Percentiles rank a stretch among this genome's conserved stretches.
These are phyloP conservation scores for Petrocephalus sullivani DNA, from an alignment of 2,797 vertebrate species.

Conservation along the genomic window DNA sequence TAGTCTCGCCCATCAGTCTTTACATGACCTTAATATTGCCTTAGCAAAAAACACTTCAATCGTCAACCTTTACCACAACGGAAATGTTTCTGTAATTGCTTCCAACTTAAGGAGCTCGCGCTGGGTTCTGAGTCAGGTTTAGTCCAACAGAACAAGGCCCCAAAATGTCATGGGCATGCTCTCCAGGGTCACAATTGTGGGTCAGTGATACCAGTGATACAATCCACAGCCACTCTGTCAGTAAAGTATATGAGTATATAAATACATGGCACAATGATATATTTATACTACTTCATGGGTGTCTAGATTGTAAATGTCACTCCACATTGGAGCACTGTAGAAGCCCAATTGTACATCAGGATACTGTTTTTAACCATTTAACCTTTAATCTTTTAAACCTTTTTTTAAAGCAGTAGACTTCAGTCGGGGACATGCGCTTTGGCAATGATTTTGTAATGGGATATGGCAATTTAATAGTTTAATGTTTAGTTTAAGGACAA, in stretches of 20 bases:
- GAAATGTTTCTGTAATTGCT: neutral
- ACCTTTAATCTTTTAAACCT: no score
- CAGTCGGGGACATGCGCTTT: neutral
- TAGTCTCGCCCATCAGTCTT: neutral
- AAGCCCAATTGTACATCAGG: neutral
- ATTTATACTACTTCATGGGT: neutral
- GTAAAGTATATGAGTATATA: neutral
- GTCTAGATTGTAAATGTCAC: neutral
- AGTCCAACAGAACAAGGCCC: neutral
- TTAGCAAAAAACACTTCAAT: neutral
- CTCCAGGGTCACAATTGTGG: neutral
- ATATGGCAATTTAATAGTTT: neutral
- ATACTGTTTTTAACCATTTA: neutral
- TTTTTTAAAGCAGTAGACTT: neutral
- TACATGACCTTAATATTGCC: neutral
- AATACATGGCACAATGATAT: neutral
- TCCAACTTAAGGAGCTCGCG: neutral
- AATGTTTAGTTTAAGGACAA: neutral
- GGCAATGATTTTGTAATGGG: neutral
- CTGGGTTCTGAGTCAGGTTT: neutral
- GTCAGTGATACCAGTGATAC: neutral
- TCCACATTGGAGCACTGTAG: neutral
- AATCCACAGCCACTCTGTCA: neutral
- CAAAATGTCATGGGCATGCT: neutral
- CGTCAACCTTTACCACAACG: neutral